Conservation (phyloP, 2,888 invertebrate genomes). For the Nesidiocoris tenuis region DNA sequence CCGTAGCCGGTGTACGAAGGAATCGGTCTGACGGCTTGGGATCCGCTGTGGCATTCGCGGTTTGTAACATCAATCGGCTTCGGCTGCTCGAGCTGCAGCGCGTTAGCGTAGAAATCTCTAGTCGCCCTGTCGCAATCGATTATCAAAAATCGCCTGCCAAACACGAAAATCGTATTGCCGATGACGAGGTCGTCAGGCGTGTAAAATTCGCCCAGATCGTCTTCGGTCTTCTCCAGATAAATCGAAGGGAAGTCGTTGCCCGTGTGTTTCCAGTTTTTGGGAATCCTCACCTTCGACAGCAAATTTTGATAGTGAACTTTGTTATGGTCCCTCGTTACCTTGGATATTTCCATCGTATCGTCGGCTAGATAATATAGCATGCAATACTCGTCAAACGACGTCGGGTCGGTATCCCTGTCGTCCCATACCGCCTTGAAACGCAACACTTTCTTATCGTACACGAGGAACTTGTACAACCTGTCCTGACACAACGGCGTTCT, state of each 20-base stretch:
- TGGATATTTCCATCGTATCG: constrained; percentile 64
- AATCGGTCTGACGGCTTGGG: constrained; percentile 54
- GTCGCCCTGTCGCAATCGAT: constrained; percentile 77
- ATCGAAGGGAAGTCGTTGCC: constrained; percentile 63
- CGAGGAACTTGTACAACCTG: constrained; percentile 68
- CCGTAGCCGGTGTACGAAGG: constrained; percentile 74
- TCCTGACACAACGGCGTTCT: constrained; percentile 60
- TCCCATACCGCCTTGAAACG: constrained; percentile 66
- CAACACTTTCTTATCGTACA: constrained; percentile 78
- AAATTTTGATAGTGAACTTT: constrained; percentile 74
- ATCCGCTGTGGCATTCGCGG: neutral
- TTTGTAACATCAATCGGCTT: constrained; percentile 19
- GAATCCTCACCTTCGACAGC: constrained; percentile 72
- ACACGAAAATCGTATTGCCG: constrained; percentile 69
- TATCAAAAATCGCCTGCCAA: constrained; percentile 59
- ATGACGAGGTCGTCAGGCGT: constrained; percentile 73
- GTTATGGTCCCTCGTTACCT: constrained; percentile 58
- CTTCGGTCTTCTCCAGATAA: constrained; percentile 68
- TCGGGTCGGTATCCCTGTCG: constrained; percentile 62
- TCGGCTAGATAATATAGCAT: constrained; percentile 78
- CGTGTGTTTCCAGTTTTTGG: constrained; percentile 66
- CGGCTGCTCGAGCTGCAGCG: constrained; percentile 56
- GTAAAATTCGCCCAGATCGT: constrained; percentile 75
- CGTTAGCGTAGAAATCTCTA: constrained; percentile 66
- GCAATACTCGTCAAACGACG: constrained; percentile 64